Percentiles rank a stretch among this genome's conserved stretches.
phyloP scores from a whole-genome alignment of 2,888 invertebrate species.

The Onchidella celtica region DNA sequence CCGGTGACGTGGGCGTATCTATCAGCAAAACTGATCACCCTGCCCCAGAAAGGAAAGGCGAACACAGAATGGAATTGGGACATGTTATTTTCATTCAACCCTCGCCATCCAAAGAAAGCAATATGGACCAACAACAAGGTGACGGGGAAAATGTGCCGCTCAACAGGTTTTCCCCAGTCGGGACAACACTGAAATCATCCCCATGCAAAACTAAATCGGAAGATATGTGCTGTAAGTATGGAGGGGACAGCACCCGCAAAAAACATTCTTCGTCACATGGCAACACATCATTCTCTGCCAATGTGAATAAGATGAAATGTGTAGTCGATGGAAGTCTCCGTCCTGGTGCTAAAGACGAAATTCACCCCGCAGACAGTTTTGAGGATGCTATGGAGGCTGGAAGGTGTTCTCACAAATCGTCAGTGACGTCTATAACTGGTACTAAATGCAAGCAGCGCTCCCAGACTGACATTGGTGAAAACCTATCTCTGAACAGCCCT shows the following conservation, averaged over 20 bases:
- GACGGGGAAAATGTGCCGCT: background rate
- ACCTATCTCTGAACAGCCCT: background rate
- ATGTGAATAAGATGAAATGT: background rate
- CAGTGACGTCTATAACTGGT: background rate
- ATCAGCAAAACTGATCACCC: background rate
- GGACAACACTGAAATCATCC: too few relatives aligned
- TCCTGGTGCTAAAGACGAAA: slow-evolving; percentile 3
- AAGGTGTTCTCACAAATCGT: background rate
- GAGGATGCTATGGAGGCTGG: background rate
- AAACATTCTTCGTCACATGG: background rate
- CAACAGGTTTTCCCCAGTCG: background rate
- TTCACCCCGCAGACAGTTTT: slow-evolving; percentile 3
- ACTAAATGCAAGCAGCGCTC: too few relatives aligned
- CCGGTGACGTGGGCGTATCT: slow-evolving; percentile 16
- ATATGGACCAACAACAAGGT: background rate
- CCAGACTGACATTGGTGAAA: too few relatives aligned
- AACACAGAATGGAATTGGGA: background rate
- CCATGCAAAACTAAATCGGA: background rate
- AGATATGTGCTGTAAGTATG: background rate
- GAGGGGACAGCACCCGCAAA: too few relatives aligned
- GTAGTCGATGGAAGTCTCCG: background rate
- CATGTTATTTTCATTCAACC: background rate
- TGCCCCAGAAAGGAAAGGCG: background rate
- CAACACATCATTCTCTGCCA: background rate
- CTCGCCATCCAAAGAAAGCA: slow-evolving; percentile 13